Conservation (phyloP, 2,888 invertebrate genomes). For the Ormyrus nitidulus region DNA sequence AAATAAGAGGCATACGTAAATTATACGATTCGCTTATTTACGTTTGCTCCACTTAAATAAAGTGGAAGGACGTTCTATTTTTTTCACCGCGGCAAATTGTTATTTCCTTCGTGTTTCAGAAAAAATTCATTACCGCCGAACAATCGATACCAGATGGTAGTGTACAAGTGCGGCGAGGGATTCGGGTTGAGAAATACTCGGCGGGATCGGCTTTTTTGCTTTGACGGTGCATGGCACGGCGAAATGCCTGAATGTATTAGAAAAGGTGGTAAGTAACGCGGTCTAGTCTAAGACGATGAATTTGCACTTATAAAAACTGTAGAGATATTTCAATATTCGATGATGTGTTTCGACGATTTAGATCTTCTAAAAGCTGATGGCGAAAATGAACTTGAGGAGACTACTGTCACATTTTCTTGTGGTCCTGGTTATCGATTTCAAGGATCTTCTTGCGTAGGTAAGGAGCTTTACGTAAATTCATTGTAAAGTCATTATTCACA, state of each 20-base stretch:
- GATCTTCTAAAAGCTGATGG: slow-evolving; percentile 29
- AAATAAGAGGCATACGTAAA: background rate
- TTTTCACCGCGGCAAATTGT: background rate
- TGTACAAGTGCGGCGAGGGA: slow-evolving; percentile 77
- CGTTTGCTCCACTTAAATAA: background rate
- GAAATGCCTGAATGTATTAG: slow-evolving; percentile 75
- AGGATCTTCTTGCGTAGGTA: slow-evolving; percentile 74
- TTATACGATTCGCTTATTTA: background rate
- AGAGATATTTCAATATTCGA: no score
- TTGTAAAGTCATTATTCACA: background rate
- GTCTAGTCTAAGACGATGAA: no score
- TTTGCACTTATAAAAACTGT: no score
- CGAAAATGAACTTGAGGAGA: background rate
- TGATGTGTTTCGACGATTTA: background rate
- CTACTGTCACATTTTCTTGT: slow-evolving; percentile 59
- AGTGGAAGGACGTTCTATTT: background rate
- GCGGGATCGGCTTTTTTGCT: slow-evolving; percentile 77
- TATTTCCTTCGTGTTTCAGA: slow-evolving; percentile 16
- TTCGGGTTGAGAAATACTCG: slow-evolving; percentile 75
- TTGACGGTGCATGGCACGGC: slow-evolving; percentile 77
- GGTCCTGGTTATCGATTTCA: slow-evolving; percentile 76
- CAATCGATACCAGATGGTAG: slow-evolving; percentile 73
- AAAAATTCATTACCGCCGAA: slow-evolving; percentile 40
- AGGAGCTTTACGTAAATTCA: slow-evolving; percentile 31
- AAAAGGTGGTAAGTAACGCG: slow-evolving; percentile 49